A percentile compares a stretch with the other conserved stretches of the same genome.
Conservation (phyloP, 1,140 invertebrate genomes). For the Archegozetes longisetosus region DNA sequence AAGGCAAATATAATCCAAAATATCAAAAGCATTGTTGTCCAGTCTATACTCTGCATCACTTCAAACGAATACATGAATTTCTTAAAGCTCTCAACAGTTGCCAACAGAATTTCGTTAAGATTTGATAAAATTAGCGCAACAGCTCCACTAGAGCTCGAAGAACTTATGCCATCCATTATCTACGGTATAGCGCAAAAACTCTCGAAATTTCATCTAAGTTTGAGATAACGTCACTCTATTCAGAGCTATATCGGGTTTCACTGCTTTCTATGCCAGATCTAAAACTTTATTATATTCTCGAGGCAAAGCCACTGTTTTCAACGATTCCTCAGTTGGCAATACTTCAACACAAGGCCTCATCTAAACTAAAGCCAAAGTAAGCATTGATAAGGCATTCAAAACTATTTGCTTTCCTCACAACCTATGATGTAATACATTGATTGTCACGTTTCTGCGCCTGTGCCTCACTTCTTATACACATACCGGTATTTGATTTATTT, state of each 20-base stretch:
- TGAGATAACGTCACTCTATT: not conserved
- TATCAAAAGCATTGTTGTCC: not conserved
- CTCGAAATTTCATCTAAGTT: not conserved
- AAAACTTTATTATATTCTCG: not conserved
- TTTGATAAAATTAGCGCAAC: not conserved
- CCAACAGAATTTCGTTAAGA: not conserved
- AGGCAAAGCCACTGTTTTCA: not conserved
- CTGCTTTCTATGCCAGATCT: not conserved
- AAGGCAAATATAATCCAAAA: not conserved
- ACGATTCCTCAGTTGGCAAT: not conserved
- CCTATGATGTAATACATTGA: not conserved
- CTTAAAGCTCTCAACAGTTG: not conserved
- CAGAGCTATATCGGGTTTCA: not conserved
- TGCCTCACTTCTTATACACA: not conserved
- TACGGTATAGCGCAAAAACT: not conserved
- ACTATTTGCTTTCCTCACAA: not conserved
- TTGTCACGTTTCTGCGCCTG: not conserved
- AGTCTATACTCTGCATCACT: not conserved
- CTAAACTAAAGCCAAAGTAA: not conserved
- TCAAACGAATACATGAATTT: not conserved
- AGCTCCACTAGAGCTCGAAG: not conserved
- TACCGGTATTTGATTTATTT: too few relatives aligned
- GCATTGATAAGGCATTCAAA: not conserved
- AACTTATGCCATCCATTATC: not conserved
- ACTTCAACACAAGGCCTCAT: not conserved